These are phyloP conservation scores for Dromococcyx pavoninus DNA, from an alignment of 2,797 vertebrate genomes.

Conservation along the genomic window DNA sequence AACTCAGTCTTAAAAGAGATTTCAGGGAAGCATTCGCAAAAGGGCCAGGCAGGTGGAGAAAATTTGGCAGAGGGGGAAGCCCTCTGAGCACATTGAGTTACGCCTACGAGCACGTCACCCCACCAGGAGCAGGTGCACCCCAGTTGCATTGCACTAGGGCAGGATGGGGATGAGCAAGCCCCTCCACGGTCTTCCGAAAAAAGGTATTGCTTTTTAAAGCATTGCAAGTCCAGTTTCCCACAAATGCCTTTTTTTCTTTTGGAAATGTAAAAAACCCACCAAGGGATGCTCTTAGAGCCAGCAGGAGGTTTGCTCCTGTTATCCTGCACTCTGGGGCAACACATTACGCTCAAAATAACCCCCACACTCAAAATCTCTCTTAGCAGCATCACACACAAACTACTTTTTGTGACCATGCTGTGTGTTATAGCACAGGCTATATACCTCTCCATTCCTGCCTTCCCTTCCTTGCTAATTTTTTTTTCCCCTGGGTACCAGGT, in stretches of 20 bases:
- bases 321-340: neutral
- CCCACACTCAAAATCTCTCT: neutral
- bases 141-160: neutral
- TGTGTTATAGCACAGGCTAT: neutral
- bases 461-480: neutral
- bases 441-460: slow-evolving; percentile 1
- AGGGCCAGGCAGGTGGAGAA: neutral
- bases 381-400: slow-evolving; percentile 15
- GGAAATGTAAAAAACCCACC: neutral
- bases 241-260: neutral
- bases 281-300: neutral
- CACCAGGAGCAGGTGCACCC: neutral
- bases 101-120: neutral
- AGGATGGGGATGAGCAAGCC: neutral
- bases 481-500: slow-evolving; percentile 30
- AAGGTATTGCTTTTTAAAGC: neutral
- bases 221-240: neutral
- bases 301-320: slow-evolving; percentile 21
- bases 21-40: neutral
- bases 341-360: neutral
- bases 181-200: neutral
- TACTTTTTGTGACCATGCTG: slow-evolving; percentile 19
- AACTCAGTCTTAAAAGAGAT: neutral
- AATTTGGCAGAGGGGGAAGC: neutral
- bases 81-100: neutral